Percentiles rank a stretch among this genome's conserved stretches.
Conservation (phyloP, 1,140 invertebrate genomes). For the Drosophila sproati region DNA sequence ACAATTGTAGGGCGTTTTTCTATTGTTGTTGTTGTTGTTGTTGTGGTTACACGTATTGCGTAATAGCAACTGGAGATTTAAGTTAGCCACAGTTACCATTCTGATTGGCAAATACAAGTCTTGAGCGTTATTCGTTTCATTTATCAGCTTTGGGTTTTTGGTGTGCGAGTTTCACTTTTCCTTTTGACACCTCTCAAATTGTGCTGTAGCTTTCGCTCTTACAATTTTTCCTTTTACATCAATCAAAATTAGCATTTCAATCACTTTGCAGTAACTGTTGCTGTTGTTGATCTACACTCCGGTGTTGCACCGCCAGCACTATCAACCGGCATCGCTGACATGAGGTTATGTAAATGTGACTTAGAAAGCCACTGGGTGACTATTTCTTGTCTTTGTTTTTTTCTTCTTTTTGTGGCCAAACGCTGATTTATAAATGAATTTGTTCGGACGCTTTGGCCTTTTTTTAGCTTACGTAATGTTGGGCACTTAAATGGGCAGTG, state of each 20-base stretch:
- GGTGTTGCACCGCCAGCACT: constrained; percentile 1
- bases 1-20: constrained; percentile 36
- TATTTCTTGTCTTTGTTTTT: constrained; percentile 34
- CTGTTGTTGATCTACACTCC: background rate
- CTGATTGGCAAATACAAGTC: constrained; percentile 29
- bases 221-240: constrained; percentile 57
- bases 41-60: constrained; percentile 37
- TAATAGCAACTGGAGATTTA: constrained; percentile 15
- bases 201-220: constrained; percentile 67
- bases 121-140: constrained; percentile 19
- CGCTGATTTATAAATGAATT: constrained; percentile 19
- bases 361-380: constrained; percentile 42
- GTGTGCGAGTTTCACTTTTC: constrained; percentile 69
- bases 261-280: constrained; percentile 51
- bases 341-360: constrained; percentile 48
- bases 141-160: constrained; percentile 28
- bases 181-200: constrained; percentile 63
- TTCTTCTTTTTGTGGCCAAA: constrained; percentile 27
- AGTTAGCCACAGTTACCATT: constrained; percentile 25
- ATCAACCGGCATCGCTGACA: constrained; percentile 26
- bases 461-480: constrained; percentile 52
- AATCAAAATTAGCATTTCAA: constrained; percentile 81
- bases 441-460: constrained; percentile 33
- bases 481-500: constrained; percentile 40
- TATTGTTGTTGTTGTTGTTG: constrained; percentile 17